Evolutionary conservation across 2,113 vertebrate species (phyloP), one percentile per base, ranked within the genome.

Genomic region (Cephalophus harveyi): DNA sequence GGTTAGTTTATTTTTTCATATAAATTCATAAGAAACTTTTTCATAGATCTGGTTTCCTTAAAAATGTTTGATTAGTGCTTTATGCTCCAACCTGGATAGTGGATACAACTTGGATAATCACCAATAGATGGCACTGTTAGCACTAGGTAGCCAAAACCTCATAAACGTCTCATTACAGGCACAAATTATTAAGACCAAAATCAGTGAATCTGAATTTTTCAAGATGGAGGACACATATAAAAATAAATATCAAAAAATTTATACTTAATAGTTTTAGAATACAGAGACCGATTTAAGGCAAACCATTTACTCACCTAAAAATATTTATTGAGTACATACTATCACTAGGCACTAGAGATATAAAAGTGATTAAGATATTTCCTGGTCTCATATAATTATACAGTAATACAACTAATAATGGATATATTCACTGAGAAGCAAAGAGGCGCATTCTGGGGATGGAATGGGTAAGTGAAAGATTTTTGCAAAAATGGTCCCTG

Each of bases 121-220:
- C 86, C 97, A 98, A 98, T 84, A 98, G 98, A 98, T 98, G 97
- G 97, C 97, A 98, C 96, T 98, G 96, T 97, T 90, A 54, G 25
- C 96, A 97, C 94, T 98, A 97, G 67, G 97, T 83, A 97, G 64
- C 91, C 91, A 96, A 89, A 50, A 94, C 23, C 23, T 90, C 86
- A 30, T 5, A 89, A 43, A 95, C 33, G 54, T 87, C 43, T 96
- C 62, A 60, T 55, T 87, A 92, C 13, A 89, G 14, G 57, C 17
- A 95, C 82, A 97, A 94, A 95, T 96, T 82, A 96, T 62, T 57
- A 83, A 94, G 59, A 88, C 27, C 84, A 92, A 97, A 86, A 92
- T 89, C 46, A 81, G 62, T 40, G 33, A 89, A 46, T 87, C 15
- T 93, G 33, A 87, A 74, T 57, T 96, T 97, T 90, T 91, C 64